phyloP scores from a whole-genome alignment of 2,888 invertebrate genomes.

The Callyntrura sp. region DNA sequence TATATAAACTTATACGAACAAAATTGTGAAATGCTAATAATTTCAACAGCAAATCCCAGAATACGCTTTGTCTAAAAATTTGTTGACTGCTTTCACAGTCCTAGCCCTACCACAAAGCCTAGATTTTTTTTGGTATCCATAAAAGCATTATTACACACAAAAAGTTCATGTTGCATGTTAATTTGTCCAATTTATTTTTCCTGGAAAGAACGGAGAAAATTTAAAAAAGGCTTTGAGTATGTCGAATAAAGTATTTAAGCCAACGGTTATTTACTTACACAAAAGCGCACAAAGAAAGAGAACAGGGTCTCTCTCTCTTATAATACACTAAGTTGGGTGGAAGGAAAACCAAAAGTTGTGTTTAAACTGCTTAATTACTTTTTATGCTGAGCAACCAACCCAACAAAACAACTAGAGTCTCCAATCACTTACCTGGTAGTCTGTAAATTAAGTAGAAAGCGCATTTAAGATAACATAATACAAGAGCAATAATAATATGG shows the following conservation, averaged over 20 bases:
- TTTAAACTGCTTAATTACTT: conserved; percentile 50
- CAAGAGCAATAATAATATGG: conserved; percentile 9
- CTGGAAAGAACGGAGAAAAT: neutral
- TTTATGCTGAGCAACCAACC: conserved; percentile 14
- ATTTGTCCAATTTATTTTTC: no score
- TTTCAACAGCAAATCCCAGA: no score
- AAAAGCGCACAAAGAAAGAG: neutral
- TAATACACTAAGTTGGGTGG: neutral
- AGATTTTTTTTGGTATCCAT: no score
- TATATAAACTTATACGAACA: no score
- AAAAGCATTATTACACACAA: no score
- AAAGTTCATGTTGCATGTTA: no score
- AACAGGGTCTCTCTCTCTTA: neutral
- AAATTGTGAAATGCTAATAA: no score
- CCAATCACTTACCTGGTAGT: conserved; percentile 36
- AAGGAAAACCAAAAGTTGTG: conserved; percentile 23
- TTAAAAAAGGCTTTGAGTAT: conserved; percentile 4
- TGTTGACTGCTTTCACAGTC: no score
- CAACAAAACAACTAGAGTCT: neutral
- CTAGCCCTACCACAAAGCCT: no score
- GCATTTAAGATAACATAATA: conserved; percentile 37
- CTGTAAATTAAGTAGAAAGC: conserved; percentile 52
- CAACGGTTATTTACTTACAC: neutral
- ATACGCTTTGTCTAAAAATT: no score
- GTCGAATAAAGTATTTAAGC: neutral